These are phyloP conservation scores for Gadus macrocephalus DNA, from an alignment of 2,113 vertebrate genomes.

Conservation along the genomic window DNA sequence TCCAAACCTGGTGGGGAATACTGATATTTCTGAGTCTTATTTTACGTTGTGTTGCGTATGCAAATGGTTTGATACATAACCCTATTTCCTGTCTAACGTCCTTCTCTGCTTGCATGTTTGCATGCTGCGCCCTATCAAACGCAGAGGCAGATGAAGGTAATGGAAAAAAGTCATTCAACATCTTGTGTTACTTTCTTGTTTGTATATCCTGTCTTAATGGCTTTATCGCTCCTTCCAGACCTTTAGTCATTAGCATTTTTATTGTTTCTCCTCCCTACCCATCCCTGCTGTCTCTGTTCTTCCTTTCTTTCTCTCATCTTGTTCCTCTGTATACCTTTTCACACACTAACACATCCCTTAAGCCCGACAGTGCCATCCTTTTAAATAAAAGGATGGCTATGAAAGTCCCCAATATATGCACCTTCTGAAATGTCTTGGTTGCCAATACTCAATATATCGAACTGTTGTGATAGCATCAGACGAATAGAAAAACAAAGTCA, in stretches of 20 bases:
- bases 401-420: conserved; percentile 32
- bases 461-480: conserved; percentile 14
- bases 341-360: conserved; percentile 15
- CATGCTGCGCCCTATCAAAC: conserved; percentile 88
- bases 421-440: conserved; percentile 35
- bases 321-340: conserved; percentile 19
- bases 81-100: conserved; percentile 70
- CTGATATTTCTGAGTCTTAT: too few species aligned
- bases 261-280: conserved; percentile 49
- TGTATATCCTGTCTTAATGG: conserved; percentile 34
- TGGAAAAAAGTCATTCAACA: conserved; percentile 39
- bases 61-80: too few species aligned
- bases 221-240: conserved; percentile 55
- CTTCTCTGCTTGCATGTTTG: conserved; percentile 94
- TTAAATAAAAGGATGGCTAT: conserved; percentile 17
- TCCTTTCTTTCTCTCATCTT: neutral
- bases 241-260: conserved; percentile 65
- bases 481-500: too few species aligned
- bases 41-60: too few species aligned
- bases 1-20: too few species aligned
- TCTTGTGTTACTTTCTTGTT: conserved; percentile 34
- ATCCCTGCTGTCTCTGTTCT: conserved; percentile 8
- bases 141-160: conserved; percentile 96
- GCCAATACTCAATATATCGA: neutral
- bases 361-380: conserved; percentile 1